These are phyloP conservation scores for Lytechinus variegatus DNA, from an alignment of 35 echinoderm and acorn worm species.

Conservation along the genomic window DNA sequence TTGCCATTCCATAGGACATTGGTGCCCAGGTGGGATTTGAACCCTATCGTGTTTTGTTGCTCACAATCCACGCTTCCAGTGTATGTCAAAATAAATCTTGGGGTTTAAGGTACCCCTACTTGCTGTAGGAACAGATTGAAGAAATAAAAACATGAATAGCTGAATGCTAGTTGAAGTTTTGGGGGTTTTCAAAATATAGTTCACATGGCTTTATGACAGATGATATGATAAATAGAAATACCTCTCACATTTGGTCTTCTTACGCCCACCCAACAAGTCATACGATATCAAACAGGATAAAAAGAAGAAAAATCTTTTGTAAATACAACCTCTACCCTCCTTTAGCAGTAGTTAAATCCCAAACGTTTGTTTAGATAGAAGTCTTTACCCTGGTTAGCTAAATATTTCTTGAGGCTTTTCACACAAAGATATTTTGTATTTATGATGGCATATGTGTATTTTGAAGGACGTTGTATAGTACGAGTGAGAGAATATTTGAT, in stretches of 20 bases:
- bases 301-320: neutral
- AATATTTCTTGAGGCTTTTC: neutral
- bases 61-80: too few relatives aligned
- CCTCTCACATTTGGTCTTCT: neutral
- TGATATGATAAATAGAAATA: neutral
- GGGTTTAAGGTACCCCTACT: too few relatives aligned
- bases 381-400: neutral
- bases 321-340: constrained; percentile 10
- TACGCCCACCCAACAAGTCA: neutral
- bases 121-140: too few relatives aligned
- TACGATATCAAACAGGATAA: neutral
- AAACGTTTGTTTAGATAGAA: neutral
- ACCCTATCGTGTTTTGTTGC: too few relatives aligned
- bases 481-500: too few relatives aligned
- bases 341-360: neutral
- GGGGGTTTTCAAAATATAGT: neutral
- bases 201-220: neutral
- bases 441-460: too few relatives aligned
- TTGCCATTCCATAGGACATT: too few relatives aligned
- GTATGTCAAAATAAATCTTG: too few relatives aligned
- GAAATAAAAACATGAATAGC: neutral
- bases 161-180: neutral
- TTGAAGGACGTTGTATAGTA: too few relatives aligned
- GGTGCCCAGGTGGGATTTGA: too few relatives aligned
- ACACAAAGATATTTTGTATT: too few relatives aligned